Conservation (phyloP, 2,797 vertebrate genomes). For the Sebastes taczanowskii region DNA sequence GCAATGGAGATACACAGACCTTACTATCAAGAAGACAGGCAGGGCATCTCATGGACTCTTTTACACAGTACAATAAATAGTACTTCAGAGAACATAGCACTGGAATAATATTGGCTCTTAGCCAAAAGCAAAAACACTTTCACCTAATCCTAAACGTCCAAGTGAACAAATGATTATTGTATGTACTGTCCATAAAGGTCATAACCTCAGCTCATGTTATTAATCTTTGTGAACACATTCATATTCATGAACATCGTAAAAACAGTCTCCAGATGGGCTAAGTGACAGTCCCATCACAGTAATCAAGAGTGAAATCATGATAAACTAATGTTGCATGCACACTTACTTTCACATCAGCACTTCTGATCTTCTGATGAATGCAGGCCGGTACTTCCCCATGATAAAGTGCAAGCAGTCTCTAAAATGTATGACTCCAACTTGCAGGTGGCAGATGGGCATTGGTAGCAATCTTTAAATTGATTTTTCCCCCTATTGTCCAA, state of each 20-base stretch:
- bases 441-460: neutral
- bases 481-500: neutral
- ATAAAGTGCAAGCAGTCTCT: neutral
- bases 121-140: neutral
- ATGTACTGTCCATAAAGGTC: neutral
- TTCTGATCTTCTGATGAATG: constrained; percentile 32
- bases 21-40: no score
- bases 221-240: neutral
- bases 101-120: neutral
- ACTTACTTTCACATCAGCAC: constrained; percentile 22
- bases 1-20: no score
- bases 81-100: neutral
- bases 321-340: no score
- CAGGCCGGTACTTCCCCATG: neutral
- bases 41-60: no score
- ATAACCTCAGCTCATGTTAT: neutral
- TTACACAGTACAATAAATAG: neutral
- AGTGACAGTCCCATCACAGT: neutral
- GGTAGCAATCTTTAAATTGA: neutral
- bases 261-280: neutral
- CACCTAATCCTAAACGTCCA: neutral
- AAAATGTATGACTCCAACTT: neutral
- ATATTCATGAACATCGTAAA: neutral
- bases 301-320: neutral
- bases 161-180: neutral